phyloP scores from a whole-genome alignment of 2,888 invertebrate genomes.

The Mesodorylaimus sp. region DNA sequence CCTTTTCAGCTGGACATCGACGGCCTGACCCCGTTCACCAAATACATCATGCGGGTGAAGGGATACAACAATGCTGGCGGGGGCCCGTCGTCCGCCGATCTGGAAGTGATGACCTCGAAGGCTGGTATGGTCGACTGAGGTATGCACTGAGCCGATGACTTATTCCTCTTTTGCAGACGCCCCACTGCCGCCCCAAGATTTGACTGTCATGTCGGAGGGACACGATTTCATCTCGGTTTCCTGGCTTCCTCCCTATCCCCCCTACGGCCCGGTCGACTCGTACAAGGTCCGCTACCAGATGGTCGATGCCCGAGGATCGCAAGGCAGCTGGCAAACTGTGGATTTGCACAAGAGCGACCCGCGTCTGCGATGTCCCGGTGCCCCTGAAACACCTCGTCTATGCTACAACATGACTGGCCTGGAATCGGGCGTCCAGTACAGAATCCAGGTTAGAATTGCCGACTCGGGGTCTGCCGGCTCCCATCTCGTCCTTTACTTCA shows the following conservation, averaged over 20 bases:
- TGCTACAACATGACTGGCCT: slow-evolving; percentile 27
- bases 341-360: slow-evolving; percentile 13
- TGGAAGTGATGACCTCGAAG: slow-evolving; percentile 24
- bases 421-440: slow-evolving; percentile 25
- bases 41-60: slow-evolving; percentile 26
- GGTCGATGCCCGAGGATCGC: no score
- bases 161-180: slow-evolving; percentile 17
- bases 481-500: background rate
- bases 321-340: background rate
- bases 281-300: slow-evolving; percentile 24
- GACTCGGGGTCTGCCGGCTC: background rate
- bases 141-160: background rate
- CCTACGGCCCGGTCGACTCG: slow-evolving; percentile 28
- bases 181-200: slow-evolving; percentile 27
- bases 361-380: slow-evolving; percentile 21
- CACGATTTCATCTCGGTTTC: slow-evolving; percentile 28
- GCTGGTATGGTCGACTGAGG: slow-evolving; percentile 4
- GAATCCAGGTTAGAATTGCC: slow-evolving; percentile 18
- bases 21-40: slow-evolving; percentile 29
- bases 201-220: slow-evolving; percentile 26
- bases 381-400: slow-evolving; percentile 16
- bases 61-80: slow-evolving; percentile 29
- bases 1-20: slow-evolving; percentile 21
- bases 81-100: slow-evolving; percentile 29
- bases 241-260: slow-evolving; percentile 30